phyloP scores from a whole-genome alignment of 1,140 invertebrate genomes.

The Pemphigus obesinymphae region DNA sequence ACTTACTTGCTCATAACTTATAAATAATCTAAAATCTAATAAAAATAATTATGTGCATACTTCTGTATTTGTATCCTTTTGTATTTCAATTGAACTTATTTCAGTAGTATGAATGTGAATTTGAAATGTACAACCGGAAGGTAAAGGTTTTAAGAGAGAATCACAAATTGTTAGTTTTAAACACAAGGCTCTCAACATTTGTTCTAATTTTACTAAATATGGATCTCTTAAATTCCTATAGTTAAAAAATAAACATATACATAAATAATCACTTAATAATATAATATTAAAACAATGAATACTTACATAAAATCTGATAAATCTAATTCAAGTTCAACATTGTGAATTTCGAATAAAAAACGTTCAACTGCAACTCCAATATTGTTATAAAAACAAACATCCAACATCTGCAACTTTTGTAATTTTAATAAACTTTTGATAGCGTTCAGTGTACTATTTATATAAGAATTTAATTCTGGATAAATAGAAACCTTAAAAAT shows the following conservation, averaged over 20 bases:
- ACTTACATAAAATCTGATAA: constrained; percentile 31
- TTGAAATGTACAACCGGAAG: constrained; percentile 55
- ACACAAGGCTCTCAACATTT: constrained; percentile 58
- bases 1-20: too few relatives aligned
- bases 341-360: constrained; percentile 56
- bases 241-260: too few relatives aligned
- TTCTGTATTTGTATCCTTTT: constrained; percentile 42
- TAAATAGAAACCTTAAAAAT: constrained; percentile 52
- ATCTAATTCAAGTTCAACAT: constrained; percentile 27
- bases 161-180: constrained; percentile 54
- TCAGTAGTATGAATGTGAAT: constrained; percentile 58
- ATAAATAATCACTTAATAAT: background rate
- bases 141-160: constrained; percentile 53
- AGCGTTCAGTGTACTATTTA: constrained; percentile 55
- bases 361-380: constrained; percentile 52
- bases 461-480: constrained; percentile 59
- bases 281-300: background rate
- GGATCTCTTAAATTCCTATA: constrained; percentile 51
- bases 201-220: constrained; percentile 58
- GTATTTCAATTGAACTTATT: constrained; percentile 51
- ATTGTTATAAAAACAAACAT: constrained; percentile 53
- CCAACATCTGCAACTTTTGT: constrained; percentile 49
- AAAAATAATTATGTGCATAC: background rate
- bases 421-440: constrained; percentile 52
- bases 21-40: background rate